phyloP scores from a whole-genome alignment of 92 coral and sea anemone genomes.

The Zoanthus solanderi region DNA sequence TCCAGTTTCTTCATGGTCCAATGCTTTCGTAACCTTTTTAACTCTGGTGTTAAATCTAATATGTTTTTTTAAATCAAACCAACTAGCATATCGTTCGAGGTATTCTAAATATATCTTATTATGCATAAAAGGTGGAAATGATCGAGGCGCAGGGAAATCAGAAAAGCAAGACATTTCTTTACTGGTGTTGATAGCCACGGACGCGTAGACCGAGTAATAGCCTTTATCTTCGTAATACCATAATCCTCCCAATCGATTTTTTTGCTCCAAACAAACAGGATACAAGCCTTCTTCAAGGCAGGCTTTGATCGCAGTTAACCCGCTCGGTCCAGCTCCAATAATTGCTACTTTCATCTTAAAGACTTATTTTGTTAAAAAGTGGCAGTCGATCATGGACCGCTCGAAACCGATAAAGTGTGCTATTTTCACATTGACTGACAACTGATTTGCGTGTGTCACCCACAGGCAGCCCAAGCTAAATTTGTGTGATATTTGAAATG shows the following conservation, averaged over 20 bases:
- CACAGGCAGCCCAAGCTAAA: no score
- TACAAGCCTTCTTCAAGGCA: conserved; percentile 73
- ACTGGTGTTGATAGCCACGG: conserved; percentile 62
- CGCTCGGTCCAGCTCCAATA: conserved; percentile 76
- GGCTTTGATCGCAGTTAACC: conserved; percentile 69
- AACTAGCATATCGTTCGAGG: conserved; percentile 39
- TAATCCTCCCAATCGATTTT: conserved; percentile 69
- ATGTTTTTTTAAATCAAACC: conserved; percentile 46
- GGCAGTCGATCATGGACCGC: no score
- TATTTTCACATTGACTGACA: no score
- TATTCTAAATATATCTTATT: conserved; percentile 47
- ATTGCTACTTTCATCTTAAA: conserved; percentile 62
- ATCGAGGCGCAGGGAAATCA: conserved; percentile 58
- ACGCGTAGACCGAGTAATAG: conserved; percentile 35
- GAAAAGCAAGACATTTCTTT: conserved; percentile 68
- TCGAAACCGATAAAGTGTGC: no score
- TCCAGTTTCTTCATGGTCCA: conserved; percentile 45
- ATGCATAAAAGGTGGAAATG: conserved; percentile 54
- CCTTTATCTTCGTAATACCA: conserved; percentile 60
- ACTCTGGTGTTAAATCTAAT: conserved; percentile 51
- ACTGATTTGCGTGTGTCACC: no score
- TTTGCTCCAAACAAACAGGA: conserved; percentile 78
- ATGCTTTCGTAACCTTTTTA: conserved; percentile 18
- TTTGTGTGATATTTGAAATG: no score
- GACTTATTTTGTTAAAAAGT: background rate